Percentiles rank a stretch among this genome's conserved stretches.
These are phyloP conservation scores for Sycobia sp. DNA, from an alignment of 1,140 invertebrate genomes.

Conservation along the genomic window DNA sequence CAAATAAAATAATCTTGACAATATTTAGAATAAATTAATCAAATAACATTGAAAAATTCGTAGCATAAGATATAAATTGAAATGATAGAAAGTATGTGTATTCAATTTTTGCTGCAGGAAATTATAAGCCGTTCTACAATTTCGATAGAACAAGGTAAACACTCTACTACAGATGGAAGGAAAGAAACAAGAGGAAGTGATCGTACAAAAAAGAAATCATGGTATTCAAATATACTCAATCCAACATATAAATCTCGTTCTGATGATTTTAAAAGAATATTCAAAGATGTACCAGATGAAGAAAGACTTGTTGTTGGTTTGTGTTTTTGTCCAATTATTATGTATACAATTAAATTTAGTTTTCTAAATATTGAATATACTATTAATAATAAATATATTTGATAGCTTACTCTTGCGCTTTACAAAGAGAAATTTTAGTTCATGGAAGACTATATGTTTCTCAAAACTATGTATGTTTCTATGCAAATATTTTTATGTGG, in stretches of 20 bases:
- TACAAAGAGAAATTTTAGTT: constrained; percentile 90
- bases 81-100: no score
- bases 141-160: constrained; percentile 46
- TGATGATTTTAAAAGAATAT: constrained; percentile 90
- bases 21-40: no score
- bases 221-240: constrained; percentile 86
- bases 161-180: constrained; percentile 47
- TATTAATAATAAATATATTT: constrained; percentile 31
- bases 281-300: constrained; percentile 88
- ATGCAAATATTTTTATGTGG: constrained; percentile 95
- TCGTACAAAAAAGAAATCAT: constrained; percentile 76
- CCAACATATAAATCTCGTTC: constrained; percentile 92
- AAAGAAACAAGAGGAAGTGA: constrained; percentile 52
- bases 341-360: neutral
- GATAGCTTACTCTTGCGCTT: constrained; percentile 94
- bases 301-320: constrained; percentile 92
- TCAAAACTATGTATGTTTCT: constrained; percentile 92
- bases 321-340: constrained; percentile 41
- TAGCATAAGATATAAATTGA: no score
- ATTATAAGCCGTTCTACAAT: constrained; percentile 46
- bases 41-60: no score
- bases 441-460: constrained; percentile 92
- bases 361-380: neutral
- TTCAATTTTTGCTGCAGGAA: constrained; percentile 44
- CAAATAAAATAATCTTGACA: no score